Conservation (phyloP, 1,140 invertebrate genomes). For the Copidosoma floridanum region DNA sequence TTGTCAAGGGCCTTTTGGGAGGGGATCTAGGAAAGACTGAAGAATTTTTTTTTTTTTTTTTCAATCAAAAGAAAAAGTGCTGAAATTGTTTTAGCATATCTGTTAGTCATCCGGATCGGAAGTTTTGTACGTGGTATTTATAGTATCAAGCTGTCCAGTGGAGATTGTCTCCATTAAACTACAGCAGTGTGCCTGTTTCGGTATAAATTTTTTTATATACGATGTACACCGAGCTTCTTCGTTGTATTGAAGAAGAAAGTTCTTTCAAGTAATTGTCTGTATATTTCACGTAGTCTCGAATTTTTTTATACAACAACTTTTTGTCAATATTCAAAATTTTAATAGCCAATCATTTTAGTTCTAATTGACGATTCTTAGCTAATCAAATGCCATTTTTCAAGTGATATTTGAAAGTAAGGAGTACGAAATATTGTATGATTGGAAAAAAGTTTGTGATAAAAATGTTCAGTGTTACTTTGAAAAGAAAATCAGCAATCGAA, state of each 20-base stretch:
- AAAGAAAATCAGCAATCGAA: too few relatives aligned
- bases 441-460: constrained; percentile 31
- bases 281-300: constrained; percentile 32
- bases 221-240: constrained; percentile 32
- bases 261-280: constrained; percentile 28
- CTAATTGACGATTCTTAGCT: constrained; percentile 24
- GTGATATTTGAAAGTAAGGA: constrained; percentile 36
- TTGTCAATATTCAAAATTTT: constrained; percentile 30
- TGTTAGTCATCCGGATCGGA: constrained; percentile 32
- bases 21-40: constrained; percentile 44
- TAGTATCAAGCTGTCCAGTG: constrained; percentile 21
- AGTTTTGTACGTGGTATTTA: constrained; percentile 17
- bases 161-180: constrained; percentile 23
- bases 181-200: constrained; percentile 26
- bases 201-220: constrained; percentile 37
- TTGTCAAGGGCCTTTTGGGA: constrained; percentile 30
- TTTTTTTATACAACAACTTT: constrained; percentile 35
- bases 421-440: constrained; percentile 28
- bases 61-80: constrained; percentile 32
- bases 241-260: constrained; percentile 34
- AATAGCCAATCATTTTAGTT: constrained; percentile 12
- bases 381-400: constrained; percentile 35
- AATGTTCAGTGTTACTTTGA: constrained; percentile 24
- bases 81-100: constrained; percentile 29
- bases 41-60: constrained; percentile 33